Percentiles rank a stretch among this genome's conserved stretches.
Evolutionary conservation across 2,113 vertebrate genomes (phyloP).

Genomic region (Bos javanicus): DNA sequence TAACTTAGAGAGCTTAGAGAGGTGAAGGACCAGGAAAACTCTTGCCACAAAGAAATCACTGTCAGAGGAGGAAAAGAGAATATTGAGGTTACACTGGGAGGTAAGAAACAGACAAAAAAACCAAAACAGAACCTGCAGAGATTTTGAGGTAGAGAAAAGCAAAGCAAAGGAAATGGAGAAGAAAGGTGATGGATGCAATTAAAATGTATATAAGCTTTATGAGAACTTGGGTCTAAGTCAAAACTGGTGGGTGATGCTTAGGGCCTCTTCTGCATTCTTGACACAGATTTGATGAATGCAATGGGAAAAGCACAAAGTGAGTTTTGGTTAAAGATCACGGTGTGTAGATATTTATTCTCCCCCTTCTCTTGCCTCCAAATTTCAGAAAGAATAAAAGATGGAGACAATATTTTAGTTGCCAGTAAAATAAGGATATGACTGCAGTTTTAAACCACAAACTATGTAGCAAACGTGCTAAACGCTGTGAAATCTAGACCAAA

Average conservation of each 20-base stretch:
- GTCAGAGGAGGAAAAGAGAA: not conserved
- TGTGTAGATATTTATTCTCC: not conserved
- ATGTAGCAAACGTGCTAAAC: not conserved
- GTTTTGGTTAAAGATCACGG: not conserved
- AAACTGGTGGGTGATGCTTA: not conserved
- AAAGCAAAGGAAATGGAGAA: not conserved
- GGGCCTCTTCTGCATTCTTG: not conserved
- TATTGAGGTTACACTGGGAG: not conserved
- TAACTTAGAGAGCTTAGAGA: not conserved
- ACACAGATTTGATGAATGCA: too few species aligned
- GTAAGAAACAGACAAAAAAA: not conserved
- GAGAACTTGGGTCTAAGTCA: not conserved
- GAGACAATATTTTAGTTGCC: not conserved
- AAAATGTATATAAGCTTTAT: not conserved
- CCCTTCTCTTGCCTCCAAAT: not conserved
- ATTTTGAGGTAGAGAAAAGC: not conserved
- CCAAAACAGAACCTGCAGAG: not conserved
- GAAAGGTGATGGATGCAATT: not conserved
- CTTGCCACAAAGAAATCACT: not conserved
- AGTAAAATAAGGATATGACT: constrained; percentile 19
- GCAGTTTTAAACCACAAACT: constrained; percentile 11
- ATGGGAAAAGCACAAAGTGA: not conserved
- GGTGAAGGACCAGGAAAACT: not conserved
- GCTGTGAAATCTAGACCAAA: constrained; percentile 4
- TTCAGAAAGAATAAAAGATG: not conserved